Conservation (phyloP, 2,113 vertebrate species). For the Ammospiza nelsoni region DNA sequence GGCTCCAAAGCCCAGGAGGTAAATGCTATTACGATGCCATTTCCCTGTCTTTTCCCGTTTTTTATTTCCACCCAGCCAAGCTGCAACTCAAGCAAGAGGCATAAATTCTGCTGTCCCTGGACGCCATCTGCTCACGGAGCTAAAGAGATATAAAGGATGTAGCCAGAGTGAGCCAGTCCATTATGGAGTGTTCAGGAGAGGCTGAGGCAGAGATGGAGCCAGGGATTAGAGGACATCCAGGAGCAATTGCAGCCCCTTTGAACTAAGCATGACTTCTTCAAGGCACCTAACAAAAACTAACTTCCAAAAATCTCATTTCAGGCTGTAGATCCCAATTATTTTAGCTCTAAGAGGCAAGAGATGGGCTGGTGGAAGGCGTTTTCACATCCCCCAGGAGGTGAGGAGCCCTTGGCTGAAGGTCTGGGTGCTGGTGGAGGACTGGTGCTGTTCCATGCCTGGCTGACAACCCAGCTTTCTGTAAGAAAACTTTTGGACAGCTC, state of each 20-base stretch:
- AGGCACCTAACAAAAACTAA: background rate
- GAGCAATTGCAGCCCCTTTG: background rate
- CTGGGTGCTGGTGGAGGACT: background rate
- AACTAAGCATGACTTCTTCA: background rate
- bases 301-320: background rate
- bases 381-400: background rate
- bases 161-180: conserved; percentile 15
- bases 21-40: background rate
- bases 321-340: background rate
- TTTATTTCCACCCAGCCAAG: conserved; percentile 44
- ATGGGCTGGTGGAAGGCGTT: background rate
- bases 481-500: background rate
- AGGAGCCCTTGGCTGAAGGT: background rate
- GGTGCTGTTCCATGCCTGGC: background rate
- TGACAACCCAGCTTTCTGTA: background rate
- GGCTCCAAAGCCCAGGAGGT: background rate
- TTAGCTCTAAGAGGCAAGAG: background rate
- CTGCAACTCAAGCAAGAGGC: conserved; percentile 27
- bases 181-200: background rate
- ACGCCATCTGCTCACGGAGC: conserved; percentile 38
- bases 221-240: background rate
- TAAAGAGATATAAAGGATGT: conserved; percentile 30
- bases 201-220: background rate
- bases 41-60: background rate
- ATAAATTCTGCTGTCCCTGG: conserved; percentile 51